phyloP scores from a whole-genome alignment of 1,140 invertebrate species.

The Patella vulgata region DNA sequence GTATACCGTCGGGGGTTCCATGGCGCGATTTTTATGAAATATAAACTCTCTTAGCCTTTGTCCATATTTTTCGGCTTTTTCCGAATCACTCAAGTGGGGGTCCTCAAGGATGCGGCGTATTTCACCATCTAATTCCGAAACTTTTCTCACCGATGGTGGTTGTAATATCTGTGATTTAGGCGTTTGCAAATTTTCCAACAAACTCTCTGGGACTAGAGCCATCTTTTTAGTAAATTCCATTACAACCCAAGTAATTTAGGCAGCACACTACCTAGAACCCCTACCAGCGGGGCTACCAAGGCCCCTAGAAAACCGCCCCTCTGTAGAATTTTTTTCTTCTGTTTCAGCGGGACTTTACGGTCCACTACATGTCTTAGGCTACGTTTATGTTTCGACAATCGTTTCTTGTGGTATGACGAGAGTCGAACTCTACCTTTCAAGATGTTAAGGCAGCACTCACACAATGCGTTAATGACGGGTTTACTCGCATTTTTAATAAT shows the following conservation, averaged over 20 bases:
- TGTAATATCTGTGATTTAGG: too few relatives aligned
- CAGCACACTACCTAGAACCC: background rate
- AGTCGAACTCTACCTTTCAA: slow-evolving; percentile 15
- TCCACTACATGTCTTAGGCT: background rate
- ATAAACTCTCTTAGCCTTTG: too few relatives aligned
- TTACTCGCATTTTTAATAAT: background rate
- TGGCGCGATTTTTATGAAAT: too few relatives aligned
- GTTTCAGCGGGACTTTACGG: background rate
- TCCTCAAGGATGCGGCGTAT: too few relatives aligned
- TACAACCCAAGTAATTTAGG: background rate
- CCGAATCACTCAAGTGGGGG: too few relatives aligned
- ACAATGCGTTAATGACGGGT: background rate
- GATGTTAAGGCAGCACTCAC: slow-evolving; percentile 14
- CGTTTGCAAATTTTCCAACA: too few relatives aligned
- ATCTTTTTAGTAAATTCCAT: slow-evolving; percentile 7
- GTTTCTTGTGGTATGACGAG: background rate
- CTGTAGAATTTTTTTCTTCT: background rate
- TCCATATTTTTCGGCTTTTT: too few relatives aligned
- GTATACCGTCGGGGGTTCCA: too few relatives aligned
- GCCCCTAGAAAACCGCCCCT: slow-evolving; percentile 10
- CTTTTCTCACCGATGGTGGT: too few relatives aligned
- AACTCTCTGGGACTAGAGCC: background rate
- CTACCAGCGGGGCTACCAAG: background rate
- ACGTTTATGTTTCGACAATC: slow-evolving; percentile 3
- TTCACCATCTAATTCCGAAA: too few relatives aligned